These are phyloP conservation scores for Jaculus jaculus DNA, from an alignment of 2,113 vertebrate genomes.

Conservation along the genomic window DNA sequence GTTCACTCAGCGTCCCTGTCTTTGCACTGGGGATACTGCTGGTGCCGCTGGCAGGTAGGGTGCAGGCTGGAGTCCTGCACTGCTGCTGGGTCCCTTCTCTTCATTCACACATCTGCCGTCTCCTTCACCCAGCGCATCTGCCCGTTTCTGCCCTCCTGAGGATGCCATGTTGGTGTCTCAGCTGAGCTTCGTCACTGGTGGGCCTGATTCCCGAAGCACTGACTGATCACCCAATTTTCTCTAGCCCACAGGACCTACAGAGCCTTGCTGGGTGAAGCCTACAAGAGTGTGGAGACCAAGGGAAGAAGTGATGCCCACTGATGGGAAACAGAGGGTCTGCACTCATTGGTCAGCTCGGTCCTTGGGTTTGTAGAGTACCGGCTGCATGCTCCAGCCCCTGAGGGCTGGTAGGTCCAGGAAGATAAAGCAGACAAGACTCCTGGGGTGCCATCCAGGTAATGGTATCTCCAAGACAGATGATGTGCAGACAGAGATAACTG, in stretches of 20 bases:
- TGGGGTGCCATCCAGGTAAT: no score
- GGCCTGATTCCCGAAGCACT: background rate
- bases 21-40: accelerated
- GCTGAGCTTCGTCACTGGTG: no score
- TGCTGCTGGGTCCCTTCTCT: background rate
- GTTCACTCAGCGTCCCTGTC: no score
- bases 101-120: no score
- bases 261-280: background rate
- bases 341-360: accelerated
- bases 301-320: no score
- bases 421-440: background rate
- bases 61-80: background rate
- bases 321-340: no score
- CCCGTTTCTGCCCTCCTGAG: background rate
- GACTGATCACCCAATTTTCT: background rate
- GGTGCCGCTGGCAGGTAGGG: accelerated
- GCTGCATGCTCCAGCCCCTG: accelerated
- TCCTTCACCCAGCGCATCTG: background rate
- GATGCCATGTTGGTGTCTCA: no score
- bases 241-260: background rate
- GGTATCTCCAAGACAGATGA: background rate
- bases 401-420: accelerated
- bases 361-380: background rate
- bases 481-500: no score
- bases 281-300: accelerated